Evolutionary conservation across 2,888 invertebrate genomes (phyloP).

Genomic region (Thymelicus lineola): DNA sequence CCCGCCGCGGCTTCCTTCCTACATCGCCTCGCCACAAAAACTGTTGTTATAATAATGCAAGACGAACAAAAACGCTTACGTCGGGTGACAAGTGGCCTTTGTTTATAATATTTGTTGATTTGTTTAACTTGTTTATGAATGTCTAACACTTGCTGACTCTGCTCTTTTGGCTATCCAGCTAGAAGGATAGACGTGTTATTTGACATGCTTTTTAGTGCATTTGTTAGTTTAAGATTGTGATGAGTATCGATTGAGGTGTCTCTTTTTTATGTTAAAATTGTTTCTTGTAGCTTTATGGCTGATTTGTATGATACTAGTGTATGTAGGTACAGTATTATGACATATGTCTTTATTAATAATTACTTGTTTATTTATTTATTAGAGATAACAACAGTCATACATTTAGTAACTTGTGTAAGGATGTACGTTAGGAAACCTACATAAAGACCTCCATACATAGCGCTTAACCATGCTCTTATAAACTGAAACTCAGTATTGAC

Average conservation of each 20-base stretch:
- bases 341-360: too few relatives aligned
- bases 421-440: too few relatives aligned
- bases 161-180: slow-evolving; percentile 53
- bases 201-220: slow-evolving; percentile 11
- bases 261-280: neutral
- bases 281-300: too few relatives aligned
- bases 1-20: slow-evolving; percentile 82
- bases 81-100: slow-evolving; percentile 82
- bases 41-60: slow-evolving; percentile 80
- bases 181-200: slow-evolving; percentile 22
- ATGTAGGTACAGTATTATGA: too few relatives aligned
- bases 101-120: slow-evolving; percentile 82
- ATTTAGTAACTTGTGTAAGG: too few relatives aligned
- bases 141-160: slow-evolving; percentile 73
- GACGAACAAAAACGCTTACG: slow-evolving; percentile 79
- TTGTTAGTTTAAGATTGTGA: slow-evolving; percentile 13
- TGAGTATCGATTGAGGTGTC: slow-evolving; percentile 15
- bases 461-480: too few relatives aligned
- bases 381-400: too few relatives aligned
- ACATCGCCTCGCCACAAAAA: slow-evolving; percentile 80
- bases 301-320: too few relatives aligned
- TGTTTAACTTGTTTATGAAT: slow-evolving; percentile 75
- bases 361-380: too few relatives aligned
- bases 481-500: too few relatives aligned
- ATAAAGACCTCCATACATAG: too few relatives aligned